Evolutionary conservation across 2,113 vertebrate genomes (phyloP).

Genomic region (Nyctibius bracteatus): DNA sequence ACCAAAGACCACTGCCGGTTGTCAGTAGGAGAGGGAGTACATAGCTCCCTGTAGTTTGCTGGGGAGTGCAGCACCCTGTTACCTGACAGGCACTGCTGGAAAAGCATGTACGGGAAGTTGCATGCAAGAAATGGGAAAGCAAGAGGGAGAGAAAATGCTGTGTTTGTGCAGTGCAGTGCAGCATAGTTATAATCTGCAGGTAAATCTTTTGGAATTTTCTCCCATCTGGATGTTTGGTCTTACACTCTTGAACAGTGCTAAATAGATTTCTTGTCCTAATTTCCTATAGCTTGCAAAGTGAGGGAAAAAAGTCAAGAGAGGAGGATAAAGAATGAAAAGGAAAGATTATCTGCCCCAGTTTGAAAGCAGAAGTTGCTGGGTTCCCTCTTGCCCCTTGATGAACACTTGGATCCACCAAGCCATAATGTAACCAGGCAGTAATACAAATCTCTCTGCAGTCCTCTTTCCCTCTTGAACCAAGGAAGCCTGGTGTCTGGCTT

Average conservation of each 20-base stretch:
- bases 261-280: neutral
- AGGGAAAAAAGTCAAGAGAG: neutral
- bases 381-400: neutral
- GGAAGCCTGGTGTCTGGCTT: neutral
- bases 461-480: neutral
- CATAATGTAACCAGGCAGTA: neutral
- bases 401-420: neutral
- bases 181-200: neutral
- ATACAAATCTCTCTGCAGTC: neutral
- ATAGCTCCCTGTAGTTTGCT: neutral
- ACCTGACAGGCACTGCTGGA: neutral
- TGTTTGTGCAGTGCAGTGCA: neutral
- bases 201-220: neutral
- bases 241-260: neutral
- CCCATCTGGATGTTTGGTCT: neutral
- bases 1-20: neutral
- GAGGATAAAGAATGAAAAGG: neutral
- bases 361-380: neutral
- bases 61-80: neutral
- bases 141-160: neutral
- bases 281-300: neutral
- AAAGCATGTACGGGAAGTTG: neutral
- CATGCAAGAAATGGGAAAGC: neutral
- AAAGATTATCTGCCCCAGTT: neutral
- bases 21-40: neutral